Evolutionary conservation across 1,140 invertebrate species (phyloP).

Genomic region (Drosophila eugracilis): DNA sequence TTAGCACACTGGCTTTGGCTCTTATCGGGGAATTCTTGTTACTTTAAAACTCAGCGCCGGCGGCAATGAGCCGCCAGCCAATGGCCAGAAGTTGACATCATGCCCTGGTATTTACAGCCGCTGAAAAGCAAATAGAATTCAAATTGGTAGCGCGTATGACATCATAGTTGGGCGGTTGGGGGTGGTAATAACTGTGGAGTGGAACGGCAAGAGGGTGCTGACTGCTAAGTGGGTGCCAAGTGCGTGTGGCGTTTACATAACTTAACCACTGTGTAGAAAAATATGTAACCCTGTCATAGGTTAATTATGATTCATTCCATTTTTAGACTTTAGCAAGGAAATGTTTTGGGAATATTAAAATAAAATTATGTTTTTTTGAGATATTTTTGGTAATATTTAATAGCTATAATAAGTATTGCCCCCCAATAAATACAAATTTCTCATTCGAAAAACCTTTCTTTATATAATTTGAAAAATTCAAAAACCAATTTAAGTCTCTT

Average conservation of each 20-base stretch:
- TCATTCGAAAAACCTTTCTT: too few species aligned
- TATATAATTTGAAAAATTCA: conserved; percentile 14
- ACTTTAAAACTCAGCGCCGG: conserved; percentile 36
- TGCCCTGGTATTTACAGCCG: conserved; percentile 20
- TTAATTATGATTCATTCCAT: not conserved
- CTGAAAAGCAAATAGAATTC: conserved; percentile 49
- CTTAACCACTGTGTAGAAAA: conserved; percentile 1
- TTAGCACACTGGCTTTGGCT: not conserved
- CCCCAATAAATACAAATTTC: too few species aligned
- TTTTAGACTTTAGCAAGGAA: not conserved
- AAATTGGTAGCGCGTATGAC: conserved; percentile 62
- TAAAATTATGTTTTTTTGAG: too few species aligned
- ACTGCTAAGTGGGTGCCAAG: conserved; percentile 71
- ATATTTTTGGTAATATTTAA: too few species aligned
- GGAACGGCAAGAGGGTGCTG: conserved; percentile 15
- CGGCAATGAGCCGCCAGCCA: conserved; percentile 41
- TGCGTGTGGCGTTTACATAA: conserved; percentile 50
- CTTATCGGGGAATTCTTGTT: conserved; percentile 39
- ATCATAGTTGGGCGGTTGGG: conserved; percentile 45
- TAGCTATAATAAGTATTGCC: too few species aligned
- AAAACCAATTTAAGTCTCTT: conserved; percentile 6
- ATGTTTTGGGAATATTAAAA: too few species aligned
- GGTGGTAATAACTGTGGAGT: conserved; percentile 11
- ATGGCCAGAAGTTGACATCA: conserved; percentile 59
- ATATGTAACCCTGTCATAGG: not conserved